Evolutionary conservation across 2,888 invertebrate species (phyloP).

Genomic region (Meteorus cinctellus): DNA sequence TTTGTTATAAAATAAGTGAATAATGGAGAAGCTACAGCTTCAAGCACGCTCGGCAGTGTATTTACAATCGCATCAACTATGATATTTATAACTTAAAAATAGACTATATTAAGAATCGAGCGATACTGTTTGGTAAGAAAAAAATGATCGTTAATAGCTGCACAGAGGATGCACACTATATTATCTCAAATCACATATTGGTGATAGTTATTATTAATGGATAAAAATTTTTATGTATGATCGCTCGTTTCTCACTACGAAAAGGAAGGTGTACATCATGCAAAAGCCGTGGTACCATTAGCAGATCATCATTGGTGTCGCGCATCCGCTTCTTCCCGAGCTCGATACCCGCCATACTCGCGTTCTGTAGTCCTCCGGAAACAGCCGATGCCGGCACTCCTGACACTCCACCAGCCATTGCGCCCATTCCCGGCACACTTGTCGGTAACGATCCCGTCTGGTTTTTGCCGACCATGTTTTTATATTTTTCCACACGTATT

Average conservation of each 20-base stretch:
- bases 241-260: conserved; percentile 45
- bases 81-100: conserved; percentile 65
- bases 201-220: neutral
- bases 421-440: conserved; percentile 68
- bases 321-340: conserved; percentile 97
- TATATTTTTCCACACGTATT: conserved; percentile 29
- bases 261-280: conserved; percentile 71
- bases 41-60: conserved; percentile 73
- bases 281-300: conserved; percentile 89
- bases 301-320: conserved; percentile 89
- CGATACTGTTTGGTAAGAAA: conserved; percentile 33
- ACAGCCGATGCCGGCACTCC: conserved; percentile 75
- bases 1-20: conserved; percentile 33
- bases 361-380: conserved; percentile 78
- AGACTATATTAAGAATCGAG: conserved; percentile 45
- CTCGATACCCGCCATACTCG: conserved; percentile 85
- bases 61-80: conserved; percentile 71
- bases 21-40: conserved; percentile 66
- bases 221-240: conserved; percentile 33
- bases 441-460: conserved; percentile 71
- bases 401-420: conserved; percentile 70
- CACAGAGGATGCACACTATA: conserved; percentile 40
- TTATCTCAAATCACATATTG: neutral
- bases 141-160: neutral
- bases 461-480: conserved; percentile 55